Conservation (phyloP, 2,797 vertebrate genomes). For the Scomberomorus guttatus region DNA sequence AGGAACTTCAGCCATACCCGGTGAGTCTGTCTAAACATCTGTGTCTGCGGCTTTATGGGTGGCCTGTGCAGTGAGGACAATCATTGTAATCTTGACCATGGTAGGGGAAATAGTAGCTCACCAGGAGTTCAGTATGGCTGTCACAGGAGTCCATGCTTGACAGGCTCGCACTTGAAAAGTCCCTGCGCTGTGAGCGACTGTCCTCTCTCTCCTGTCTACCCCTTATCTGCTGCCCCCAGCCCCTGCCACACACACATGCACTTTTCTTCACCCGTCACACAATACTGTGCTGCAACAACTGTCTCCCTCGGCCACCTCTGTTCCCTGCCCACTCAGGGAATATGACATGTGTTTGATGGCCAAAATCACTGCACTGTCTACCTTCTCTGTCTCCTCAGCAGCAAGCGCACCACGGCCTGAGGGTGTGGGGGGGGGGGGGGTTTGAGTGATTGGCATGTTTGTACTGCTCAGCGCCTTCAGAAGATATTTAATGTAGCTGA, state of each 20-base stretch:
- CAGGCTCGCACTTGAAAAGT: constrained; percentile 83
- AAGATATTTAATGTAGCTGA: constrained; percentile 72
- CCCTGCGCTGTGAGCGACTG: constrained; percentile 78
- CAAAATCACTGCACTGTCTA: constrained; percentile 77
- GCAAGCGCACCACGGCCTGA: constrained; percentile 50
- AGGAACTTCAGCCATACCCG: constrained; percentile 24
- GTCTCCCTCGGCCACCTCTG: constrained; percentile 77
- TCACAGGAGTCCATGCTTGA: constrained; percentile 81
- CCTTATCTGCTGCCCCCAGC: constrained; percentile 75
- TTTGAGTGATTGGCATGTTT: constrained; percentile 72
- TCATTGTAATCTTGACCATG: constrained; percentile 80
- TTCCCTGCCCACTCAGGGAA: constrained; percentile 74
- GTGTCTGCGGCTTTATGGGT: constrained; percentile 57
- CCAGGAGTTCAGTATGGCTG: constrained; percentile 81
- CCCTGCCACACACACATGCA: constrained; percentile 45
- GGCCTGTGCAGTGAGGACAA: constrained; percentile 72
- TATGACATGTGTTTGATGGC: constrained; percentile 84
- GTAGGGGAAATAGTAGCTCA: constrained; percentile 78
- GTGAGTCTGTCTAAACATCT: constrained; percentile 55
- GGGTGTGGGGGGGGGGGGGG: constrained; percentile 20
- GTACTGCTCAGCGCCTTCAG: constrained; percentile 73
- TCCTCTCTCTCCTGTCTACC: constrained; percentile 74
- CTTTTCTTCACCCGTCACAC: constrained; percentile 66
- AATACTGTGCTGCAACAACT: constrained; percentile 73
- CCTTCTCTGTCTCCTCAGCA: constrained; percentile 70